Conservation (phyloP, 1,140 invertebrate genomes). For the Zaprionus gabonicus region DNA sequence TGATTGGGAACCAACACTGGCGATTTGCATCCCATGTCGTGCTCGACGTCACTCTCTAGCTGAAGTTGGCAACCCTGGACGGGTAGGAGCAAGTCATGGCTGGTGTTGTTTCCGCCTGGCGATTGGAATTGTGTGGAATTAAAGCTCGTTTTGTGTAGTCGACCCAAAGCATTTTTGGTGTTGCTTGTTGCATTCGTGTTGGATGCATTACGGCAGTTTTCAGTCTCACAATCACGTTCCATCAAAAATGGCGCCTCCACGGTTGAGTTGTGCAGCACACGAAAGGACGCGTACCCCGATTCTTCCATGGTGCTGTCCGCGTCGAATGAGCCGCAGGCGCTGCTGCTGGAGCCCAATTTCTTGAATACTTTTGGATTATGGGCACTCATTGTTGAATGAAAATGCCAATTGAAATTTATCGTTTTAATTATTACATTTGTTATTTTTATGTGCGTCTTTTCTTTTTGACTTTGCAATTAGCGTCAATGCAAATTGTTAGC, state of each 20-base stretch:
- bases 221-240: slow-evolving; percentile 51
- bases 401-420: slow-evolving; percentile 18
- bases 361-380: slow-evolving; percentile 51
- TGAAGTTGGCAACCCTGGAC: not conserved
- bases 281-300: slow-evolving; percentile 73
- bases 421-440: slow-evolving; percentile 42
- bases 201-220: slow-evolving; percentile 63
- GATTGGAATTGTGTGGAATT: slow-evolving; percentile 48
- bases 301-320: slow-evolving; percentile 59
- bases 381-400: slow-evolving; percentile 59
- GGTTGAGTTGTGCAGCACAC: slow-evolving; percentile 65
- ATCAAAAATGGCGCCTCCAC: slow-evolving; percentile 75
- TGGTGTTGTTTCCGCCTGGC: slow-evolving; percentile 31
- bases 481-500: slow-evolving; percentile 36
- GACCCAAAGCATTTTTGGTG: not conserved
- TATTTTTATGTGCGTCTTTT: slow-evolving; percentile 38
- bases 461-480: slow-evolving; percentile 37
- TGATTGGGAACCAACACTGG: slow-evolving; percentile 25
- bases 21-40: slow-evolving; percentile 24
- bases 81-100: not conserved
- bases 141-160: slow-evolving; percentile 7
- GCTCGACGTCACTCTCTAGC: slow-evolving; percentile 16
- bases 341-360: slow-evolving; percentile 31
- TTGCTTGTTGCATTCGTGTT: slow-evolving; percentile 32
- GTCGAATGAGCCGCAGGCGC: slow-evolving; percentile 10